Conservation (phyloP, 2,888 invertebrate species). For the Leucophenga montana region DNA sequence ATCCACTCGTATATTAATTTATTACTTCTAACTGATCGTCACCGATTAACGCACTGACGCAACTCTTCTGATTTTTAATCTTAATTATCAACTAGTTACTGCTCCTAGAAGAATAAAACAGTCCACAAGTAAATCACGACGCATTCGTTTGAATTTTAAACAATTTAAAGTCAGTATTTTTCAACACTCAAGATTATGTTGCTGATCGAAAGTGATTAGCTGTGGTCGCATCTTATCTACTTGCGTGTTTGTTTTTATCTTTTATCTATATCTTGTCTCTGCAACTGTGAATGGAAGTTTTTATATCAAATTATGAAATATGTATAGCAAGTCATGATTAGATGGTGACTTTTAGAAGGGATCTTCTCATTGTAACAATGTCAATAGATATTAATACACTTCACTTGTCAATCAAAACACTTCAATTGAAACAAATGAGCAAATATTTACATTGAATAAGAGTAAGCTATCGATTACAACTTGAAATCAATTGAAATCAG, state of each 20-base stretch:
- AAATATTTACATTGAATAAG: neutral
- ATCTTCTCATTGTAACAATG: no score
- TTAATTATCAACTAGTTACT: no score
- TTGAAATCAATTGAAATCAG: constrained; percentile 2
- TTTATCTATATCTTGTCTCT: neutral
- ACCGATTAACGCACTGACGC: no score
- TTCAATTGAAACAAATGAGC: constrained; percentile 7
- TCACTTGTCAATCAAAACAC: constrained; percentile 9
- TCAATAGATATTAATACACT: neutral
- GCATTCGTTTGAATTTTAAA: no score
- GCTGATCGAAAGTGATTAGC: no score
- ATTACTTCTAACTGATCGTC: no score
- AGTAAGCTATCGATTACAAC: constrained; percentile 3
- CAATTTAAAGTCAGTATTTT: no score
- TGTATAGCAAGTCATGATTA: neutral
- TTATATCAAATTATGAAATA: neutral
- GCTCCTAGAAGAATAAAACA: no score
- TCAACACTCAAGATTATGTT: no score
- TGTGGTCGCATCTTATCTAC: neutral
- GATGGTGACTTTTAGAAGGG: neutral
- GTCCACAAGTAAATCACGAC: no score
- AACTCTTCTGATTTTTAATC: no score
- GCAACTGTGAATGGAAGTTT: neutral
- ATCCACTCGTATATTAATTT: no score
- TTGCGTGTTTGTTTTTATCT: neutral